Evolutionary conservation across 2,797 vertebrate species (phyloP).

Genomic region (Galago senegalensis): DNA sequence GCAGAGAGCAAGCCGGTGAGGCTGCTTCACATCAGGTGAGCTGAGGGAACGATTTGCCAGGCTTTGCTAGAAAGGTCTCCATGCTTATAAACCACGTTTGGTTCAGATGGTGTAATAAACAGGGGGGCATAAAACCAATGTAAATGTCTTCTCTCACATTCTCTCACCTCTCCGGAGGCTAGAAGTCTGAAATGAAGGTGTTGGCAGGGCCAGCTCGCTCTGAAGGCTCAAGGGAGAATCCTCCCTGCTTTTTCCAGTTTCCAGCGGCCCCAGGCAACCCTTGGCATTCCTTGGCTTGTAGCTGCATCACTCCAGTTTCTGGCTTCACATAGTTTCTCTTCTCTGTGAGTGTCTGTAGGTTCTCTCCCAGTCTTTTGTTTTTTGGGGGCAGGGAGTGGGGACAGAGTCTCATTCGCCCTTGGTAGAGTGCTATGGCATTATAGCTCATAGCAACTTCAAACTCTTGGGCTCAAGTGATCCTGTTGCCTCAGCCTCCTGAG

Average conservation of each 20-base stretch:
- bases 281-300: background rate
- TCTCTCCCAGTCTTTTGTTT: background rate
- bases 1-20: background rate
- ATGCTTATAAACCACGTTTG: background rate
- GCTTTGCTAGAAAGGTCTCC: background rate
- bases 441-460: too few species aligned
- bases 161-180: background rate
- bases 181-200: background rate
- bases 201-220: background rate
- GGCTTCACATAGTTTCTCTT: background rate
- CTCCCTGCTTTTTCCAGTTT: background rate
- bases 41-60: background rate
- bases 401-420: too few species aligned
- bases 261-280: background rate
- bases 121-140: background rate
- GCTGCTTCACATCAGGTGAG: background rate
- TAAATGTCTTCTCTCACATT: background rate
- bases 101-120: background rate
- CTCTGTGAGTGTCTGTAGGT: background rate
- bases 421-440: too few species aligned
- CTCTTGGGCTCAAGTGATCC: too few species aligned
- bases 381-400: too few species aligned
- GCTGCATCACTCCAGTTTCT: background rate
- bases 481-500: too few species aligned
- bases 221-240: background rate